phyloP scores from a whole-genome alignment of 2,113 vertebrate genomes.

The Chionomys nivalis region DNA sequence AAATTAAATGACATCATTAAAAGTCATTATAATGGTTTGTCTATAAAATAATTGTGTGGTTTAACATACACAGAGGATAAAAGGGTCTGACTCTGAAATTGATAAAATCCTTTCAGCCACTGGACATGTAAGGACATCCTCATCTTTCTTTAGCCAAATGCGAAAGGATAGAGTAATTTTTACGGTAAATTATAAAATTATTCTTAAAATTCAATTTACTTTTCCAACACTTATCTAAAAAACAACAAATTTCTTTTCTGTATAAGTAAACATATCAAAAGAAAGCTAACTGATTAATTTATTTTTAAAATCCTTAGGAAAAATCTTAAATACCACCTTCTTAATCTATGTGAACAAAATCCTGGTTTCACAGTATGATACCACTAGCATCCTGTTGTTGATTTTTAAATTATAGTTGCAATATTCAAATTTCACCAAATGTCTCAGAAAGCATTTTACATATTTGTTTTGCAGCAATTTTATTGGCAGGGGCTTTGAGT shows the following conservation, averaged over 20 bases:
- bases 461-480: background rate
- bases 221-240: slow-evolving; percentile 14
- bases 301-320: slow-evolving; percentile 8
- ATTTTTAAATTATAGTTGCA: background rate
- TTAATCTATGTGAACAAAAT: background rate
- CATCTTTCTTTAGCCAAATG: background rate
- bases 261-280: background rate
- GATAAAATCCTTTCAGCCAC: background rate
- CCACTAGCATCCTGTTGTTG: background rate
- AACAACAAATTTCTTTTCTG: background rate
- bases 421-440: slow-evolving; percentile 13
- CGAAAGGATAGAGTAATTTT: background rate
- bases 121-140: background rate
- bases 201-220: slow-evolving; percentile 13
- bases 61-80: background rate
- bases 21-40: background rate
- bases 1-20: slow-evolving; percentile 31
- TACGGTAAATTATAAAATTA: slow-evolving; percentile 15
- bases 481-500: background rate
- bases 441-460: slow-evolving; percentile 23
- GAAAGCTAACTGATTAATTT: background rate
- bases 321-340: slow-evolving; percentile 33
- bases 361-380: background rate
- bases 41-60: background rate
- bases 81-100: background rate